These are phyloP conservation scores for Tuberolachnus salignus DNA, from an alignment of 2,888 invertebrate species.

Conservation along the genomic window DNA sequence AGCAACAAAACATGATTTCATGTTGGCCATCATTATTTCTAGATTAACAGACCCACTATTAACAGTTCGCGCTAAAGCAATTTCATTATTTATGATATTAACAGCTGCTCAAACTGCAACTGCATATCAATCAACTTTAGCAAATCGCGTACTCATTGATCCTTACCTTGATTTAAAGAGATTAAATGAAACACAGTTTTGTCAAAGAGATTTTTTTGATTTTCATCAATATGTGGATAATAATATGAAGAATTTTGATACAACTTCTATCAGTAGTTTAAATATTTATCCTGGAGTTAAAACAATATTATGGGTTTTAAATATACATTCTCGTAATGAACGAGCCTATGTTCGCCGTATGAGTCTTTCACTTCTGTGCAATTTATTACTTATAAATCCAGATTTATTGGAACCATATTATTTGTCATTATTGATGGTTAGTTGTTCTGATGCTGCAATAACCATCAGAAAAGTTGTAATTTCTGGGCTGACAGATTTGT, in stretches of 20 bases:
- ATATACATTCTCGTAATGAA: slow-evolving; percentile 46
- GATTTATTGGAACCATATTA: slow-evolving; percentile 32
- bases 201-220: slow-evolving; percentile 35
- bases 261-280: slow-evolving; percentile 9
- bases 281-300: slow-evolving; percentile 41
- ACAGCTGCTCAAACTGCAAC: slow-evolving; percentile 36
- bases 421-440: slow-evolving; percentile 36
- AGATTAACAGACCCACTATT: slow-evolving; percentile 43
- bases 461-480: slow-evolving; percentile 46
- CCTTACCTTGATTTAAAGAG: slow-evolving; percentile 29
- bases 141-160: slow-evolving; percentile 43
- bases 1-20: slow-evolving; percentile 48
- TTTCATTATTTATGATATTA: slow-evolving; percentile 36
- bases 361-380: slow-evolving; percentile 41
- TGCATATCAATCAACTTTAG: slow-evolving; percentile 35
- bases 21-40: slow-evolving; percentile 41
- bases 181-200: slow-evolving; percentile 36
- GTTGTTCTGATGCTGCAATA: slow-evolving; percentile 39
- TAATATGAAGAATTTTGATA: slow-evolving; percentile 23
- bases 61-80: slow-evolving; percentile 45
- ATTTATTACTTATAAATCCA: slow-evolving; percentile 45
- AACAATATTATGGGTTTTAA: slow-evolving; percentile 43
- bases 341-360: slow-evolving; percentile 47
- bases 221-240: slow-evolving; percentile 29
- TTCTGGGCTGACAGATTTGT: slow-evolving; percentile 37